Evolutionary conservation across 2,113 vertebrate species (phyloP).

Genomic region (Pygoscelis antarcticus): DNA sequence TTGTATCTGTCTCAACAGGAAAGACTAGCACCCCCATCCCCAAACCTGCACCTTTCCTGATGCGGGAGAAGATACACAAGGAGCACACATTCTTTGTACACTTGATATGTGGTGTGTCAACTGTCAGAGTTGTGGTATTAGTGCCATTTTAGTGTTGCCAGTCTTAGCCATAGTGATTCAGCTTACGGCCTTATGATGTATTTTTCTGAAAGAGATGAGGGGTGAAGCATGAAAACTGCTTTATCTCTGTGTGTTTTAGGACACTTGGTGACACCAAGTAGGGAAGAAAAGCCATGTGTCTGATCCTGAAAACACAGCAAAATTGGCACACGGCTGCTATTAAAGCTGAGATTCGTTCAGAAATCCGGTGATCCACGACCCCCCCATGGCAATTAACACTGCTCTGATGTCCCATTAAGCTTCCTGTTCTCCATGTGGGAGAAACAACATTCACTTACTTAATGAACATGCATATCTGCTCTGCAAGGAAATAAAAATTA

Average conservation of each 20-base stretch:
- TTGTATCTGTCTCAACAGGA: not conserved
- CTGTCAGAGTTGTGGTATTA: not conserved
- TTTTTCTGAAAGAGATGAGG: not conserved
- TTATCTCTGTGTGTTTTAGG: not conserved
- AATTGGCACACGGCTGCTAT: not conserved
- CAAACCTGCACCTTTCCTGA: not conserved
- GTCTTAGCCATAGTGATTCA: not conserved
- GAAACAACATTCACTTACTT: constrained; percentile 12
- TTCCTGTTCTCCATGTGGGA: not conserved
- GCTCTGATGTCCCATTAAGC: not conserved
- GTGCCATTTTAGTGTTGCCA: not conserved
- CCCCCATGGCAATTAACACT: not conserved
- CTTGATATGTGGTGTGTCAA: not conserved
- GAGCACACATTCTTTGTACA: not conserved
- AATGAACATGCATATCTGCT: not conserved
- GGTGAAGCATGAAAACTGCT: not conserved
- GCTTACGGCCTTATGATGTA: not conserved
- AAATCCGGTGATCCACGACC: not conserved
- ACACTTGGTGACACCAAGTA: not conserved
- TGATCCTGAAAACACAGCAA: not conserved
- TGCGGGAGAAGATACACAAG: not conserved
- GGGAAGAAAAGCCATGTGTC: not conserved
- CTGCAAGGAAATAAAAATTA: not conserved
- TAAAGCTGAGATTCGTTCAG: not conserved
- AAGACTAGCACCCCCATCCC: not conserved